Conservation (phyloP, 2,113 vertebrate species). For the Addax nasomaculatus region DNA sequence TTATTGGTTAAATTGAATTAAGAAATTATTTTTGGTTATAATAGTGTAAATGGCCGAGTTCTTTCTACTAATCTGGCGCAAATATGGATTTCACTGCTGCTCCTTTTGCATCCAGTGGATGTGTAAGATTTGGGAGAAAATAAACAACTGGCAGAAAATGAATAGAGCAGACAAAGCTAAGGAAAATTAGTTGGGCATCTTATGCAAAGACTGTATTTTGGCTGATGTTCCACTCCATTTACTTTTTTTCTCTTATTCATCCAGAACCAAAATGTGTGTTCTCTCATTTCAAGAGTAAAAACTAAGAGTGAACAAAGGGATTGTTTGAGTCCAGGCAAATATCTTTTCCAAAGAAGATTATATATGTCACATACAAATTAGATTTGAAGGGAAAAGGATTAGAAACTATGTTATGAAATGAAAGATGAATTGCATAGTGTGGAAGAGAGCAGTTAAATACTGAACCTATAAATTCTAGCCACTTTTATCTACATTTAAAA, state of each 20-base stretch:
- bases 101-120: slow-evolving; percentile 15
- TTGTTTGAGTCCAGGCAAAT: slow-evolving; percentile 29
- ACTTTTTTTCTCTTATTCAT: slow-evolving; percentile 18
- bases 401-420: neutral
- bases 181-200: slow-evolving; percentile 50
- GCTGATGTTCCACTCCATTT: slow-evolving; percentile 55
- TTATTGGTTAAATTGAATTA: slow-evolving; percentile 26
- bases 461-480: neutral
- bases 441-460: neutral
- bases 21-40: neutral
- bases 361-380: slow-evolving; percentile 48
- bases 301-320: slow-evolving; percentile 11
- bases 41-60: neutral
- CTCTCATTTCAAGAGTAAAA: slow-evolving; percentile 53
- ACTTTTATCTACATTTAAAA: neutral
- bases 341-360: slow-evolving; percentile 58
- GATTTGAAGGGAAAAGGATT: slow-evolving; percentile 40
- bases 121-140: slow-evolving; percentile 42
- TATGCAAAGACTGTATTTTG: slow-evolving; percentile 61
- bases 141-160: slow-evolving; percentile 56
- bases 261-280: slow-evolving; percentile 40
- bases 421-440: slow-evolving; percentile 14
- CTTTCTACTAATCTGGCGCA: neutral
- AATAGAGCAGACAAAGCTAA: slow-evolving; percentile 42
- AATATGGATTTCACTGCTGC: neutral